phyloP scores from a whole-genome alignment of 1,140 invertebrate species.

The Tetragnatha versicolor region DNA sequence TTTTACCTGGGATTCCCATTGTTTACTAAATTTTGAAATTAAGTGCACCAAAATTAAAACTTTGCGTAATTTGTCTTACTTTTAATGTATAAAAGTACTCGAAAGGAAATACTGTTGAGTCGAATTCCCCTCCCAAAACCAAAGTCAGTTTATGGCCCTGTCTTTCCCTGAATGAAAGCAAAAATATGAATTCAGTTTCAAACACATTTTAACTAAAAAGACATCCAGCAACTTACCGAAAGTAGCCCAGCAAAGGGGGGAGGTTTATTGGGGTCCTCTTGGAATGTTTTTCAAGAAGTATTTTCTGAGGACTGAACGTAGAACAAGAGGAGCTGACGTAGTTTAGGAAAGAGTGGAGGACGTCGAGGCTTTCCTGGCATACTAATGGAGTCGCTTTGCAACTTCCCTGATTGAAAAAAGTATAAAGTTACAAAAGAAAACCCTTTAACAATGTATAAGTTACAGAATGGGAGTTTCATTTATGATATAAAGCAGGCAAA shows the following conservation, averaged over 20 bases:
- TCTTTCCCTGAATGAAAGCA: not conserved
- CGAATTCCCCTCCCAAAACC: not conserved
- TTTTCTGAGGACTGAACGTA: not conserved
- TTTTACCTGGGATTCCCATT: too few relatives aligned
- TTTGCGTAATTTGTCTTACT: not conserved
- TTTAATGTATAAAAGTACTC: not conserved
- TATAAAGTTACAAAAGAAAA: not conserved
- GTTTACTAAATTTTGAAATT: too few relatives aligned
- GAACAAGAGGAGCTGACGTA: constrained; percentile 15
- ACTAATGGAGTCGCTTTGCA: not conserved
- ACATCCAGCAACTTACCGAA: constrained; percentile 19
- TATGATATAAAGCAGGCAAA: not conserved
- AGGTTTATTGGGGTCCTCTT: constrained; percentile 34
- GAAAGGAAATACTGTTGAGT: not conserved
- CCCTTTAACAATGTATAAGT: not conserved
- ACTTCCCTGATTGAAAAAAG: not conserved
- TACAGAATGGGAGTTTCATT: not conserved
- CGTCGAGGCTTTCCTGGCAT: constrained; percentile 38
- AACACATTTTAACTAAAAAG: not conserved
- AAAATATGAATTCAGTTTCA: not conserved
- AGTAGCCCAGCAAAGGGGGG: constrained; percentile 45
- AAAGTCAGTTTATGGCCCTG: not conserved
- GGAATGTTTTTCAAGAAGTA: not conserved
- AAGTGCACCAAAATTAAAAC: too few relatives aligned
- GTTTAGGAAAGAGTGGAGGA: constrained; percentile 23